A percentile compares a stretch with the other conserved stretches of the same genome.
Conservation (phyloP, 2,888 invertebrate species). For the Polyommatus iphigenia region DNA sequence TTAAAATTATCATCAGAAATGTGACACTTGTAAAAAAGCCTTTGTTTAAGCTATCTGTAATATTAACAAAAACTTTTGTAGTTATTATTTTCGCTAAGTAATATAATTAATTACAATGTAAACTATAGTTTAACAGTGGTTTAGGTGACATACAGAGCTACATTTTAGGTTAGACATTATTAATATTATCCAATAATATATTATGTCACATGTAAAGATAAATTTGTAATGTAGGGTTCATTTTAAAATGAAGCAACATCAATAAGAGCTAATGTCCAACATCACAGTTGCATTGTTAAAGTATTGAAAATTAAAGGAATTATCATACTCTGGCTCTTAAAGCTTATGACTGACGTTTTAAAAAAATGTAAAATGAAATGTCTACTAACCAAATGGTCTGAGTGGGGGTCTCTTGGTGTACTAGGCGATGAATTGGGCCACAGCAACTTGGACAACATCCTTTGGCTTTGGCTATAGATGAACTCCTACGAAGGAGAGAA, state of each 20-base stretch:
- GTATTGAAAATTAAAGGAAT: not conserved
- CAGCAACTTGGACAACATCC: conserved; percentile 81
- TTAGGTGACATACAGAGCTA: no score
- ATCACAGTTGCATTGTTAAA: not conserved
- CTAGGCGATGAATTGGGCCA: conserved; percentile 78
- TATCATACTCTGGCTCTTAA: not conserved
- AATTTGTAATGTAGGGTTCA: no score
- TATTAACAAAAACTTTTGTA: no score
- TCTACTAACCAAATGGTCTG: conserved; percentile 80
- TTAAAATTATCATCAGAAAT: no score
- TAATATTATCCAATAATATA: no score
- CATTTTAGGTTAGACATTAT: no score
- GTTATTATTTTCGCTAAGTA: no score
- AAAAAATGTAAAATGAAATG: conserved; percentile 58
- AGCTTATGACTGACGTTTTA: not conserved
- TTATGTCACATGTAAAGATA: no score
- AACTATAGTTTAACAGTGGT: no score
- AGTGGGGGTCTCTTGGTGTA: conserved; percentile 78
- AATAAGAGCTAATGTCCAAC: not conserved
- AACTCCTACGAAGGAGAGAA: conserved; percentile 80
- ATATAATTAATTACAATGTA: no score
- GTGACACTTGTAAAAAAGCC: no score
- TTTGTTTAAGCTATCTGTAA: no score
- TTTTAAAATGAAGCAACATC: not conserved
- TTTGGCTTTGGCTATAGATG: conserved; percentile 81